Evolutionary conservation across 2,113 vertebrate genomes (phyloP).

Genomic region (Ovis aries): ARS-UI_Ramb_v3.0 NC_056066.1:9773001-9773500

Average conservation of each 20-base stretch:
- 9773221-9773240: not conserved
- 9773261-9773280: not conserved
- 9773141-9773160: slow-evolving; percentile 34
- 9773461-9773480: not conserved
- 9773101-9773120: slow-evolving; percentile 27
- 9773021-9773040: not conserved
- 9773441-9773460: not conserved
- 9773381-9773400: not conserved
- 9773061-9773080: not conserved
- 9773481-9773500: not conserved
- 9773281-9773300: not conserved
- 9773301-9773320: not conserved
- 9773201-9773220: slow-evolving; percentile 11
- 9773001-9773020: not conserved
- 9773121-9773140: not conserved
- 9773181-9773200: slow-evolving; percentile 17
- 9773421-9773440: not conserved
- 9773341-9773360: not conserved
- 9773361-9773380: not conserved
- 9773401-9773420: not conserved
- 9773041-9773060: slow-evolving; percentile 21
- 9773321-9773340: not conserved
- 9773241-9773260: not conserved
- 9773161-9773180: slow-evolving; percentile 8
- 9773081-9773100: slow-evolving; percentile 24